Conservation (phyloP, 2,797 vertebrate species). For the Siniperca undulata region DNA sequence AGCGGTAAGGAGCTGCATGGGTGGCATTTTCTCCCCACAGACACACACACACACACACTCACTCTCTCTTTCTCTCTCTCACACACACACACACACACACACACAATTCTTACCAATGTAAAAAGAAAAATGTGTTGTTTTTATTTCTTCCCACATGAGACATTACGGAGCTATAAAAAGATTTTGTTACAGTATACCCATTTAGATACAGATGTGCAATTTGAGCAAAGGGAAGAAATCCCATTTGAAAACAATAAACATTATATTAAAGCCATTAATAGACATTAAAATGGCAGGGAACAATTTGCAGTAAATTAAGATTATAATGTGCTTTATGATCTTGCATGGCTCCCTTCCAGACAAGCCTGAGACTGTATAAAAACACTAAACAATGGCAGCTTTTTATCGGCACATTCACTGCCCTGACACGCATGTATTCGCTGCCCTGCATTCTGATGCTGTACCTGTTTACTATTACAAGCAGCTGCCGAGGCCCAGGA, state of each 20-base stretch:
- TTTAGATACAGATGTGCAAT: constrained; percentile 69
- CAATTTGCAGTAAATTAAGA: constrained; percentile 79
- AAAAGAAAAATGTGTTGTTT: constrained; percentile 74
- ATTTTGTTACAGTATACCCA: constrained; percentile 67
- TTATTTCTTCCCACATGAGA: constrained; percentile 80
- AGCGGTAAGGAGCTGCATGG: constrained; percentile 82
- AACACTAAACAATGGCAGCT: constrained; percentile 74
- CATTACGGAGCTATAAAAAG: constrained; percentile 79
- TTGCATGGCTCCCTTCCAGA: constrained; percentile 70
- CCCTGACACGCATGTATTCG: constrained; percentile 54
- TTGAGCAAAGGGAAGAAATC: constrained; percentile 67
- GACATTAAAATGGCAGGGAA: constrained; percentile 74
- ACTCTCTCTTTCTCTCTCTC: background rate
- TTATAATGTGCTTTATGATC: constrained; percentile 76
- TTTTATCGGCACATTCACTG: constrained; percentile 58
- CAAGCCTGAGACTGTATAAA: constrained; percentile 59
- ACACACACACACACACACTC: constrained; percentile 49
- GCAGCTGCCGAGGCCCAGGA: constrained; percentile 54
- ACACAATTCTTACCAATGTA: constrained; percentile 65
- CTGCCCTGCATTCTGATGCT: constrained; percentile 56
- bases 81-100: constrained; percentile 28
- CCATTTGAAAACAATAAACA: constrained; percentile 79
- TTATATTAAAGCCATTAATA: constrained; percentile 78
- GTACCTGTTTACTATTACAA: constrained; percentile 67
- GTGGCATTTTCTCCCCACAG: constrained; percentile 81